Evolutionary conservation across 2,797 vertebrate species (phyloP).

Genomic region (Tympanoctomys barrerae): DNA sequence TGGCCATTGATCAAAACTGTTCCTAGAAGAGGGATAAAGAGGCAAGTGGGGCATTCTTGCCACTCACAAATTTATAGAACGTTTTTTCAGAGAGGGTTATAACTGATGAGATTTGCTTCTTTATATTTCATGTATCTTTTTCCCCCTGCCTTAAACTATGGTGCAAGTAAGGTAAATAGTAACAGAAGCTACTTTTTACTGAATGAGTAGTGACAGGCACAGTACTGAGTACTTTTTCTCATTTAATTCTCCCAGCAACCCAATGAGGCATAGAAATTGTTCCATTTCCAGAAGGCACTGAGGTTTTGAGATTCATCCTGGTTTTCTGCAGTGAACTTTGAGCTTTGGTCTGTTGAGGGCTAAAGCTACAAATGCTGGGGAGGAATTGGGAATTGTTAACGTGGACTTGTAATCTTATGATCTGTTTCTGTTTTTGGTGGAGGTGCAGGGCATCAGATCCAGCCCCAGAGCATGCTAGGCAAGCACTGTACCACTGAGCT

Average conservation of each 20-base stretch:
- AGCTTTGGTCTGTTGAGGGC: neutral
- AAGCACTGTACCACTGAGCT: neutral
- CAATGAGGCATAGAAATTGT: neutral
- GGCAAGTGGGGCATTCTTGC: constrained; percentile 30
- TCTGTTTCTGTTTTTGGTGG: neutral
- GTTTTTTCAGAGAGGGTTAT: constrained; percentile 16
- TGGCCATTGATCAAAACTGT: constrained; percentile 65
- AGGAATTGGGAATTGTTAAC: constrained; percentile 19
- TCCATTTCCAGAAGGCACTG: constrained; percentile 24
- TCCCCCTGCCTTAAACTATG: neutral
- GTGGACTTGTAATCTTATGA: neutral
- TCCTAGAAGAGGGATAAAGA: constrained; percentile 67
- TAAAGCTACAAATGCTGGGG: neutral
- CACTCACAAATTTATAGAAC: neutral
- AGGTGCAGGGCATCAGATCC: neutral
- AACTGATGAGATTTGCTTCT: constrained; percentile 43
- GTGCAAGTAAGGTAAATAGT: constrained; percentile 63
- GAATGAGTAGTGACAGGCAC: neutral
- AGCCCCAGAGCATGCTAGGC: neutral
- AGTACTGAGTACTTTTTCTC: constrained; percentile 49
- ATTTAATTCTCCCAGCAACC: constrained; percentile 62
- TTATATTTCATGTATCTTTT: constrained; percentile 27
- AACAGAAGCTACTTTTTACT: constrained; percentile 41
- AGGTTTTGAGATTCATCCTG: neutral
- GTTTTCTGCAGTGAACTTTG: constrained; percentile 27